Percentiles rank a stretch among this genome's conserved stretches.
phyloP scores from a whole-genome alignment of 2,113 vertebrate species.

The Nannospalax galili region DNA sequence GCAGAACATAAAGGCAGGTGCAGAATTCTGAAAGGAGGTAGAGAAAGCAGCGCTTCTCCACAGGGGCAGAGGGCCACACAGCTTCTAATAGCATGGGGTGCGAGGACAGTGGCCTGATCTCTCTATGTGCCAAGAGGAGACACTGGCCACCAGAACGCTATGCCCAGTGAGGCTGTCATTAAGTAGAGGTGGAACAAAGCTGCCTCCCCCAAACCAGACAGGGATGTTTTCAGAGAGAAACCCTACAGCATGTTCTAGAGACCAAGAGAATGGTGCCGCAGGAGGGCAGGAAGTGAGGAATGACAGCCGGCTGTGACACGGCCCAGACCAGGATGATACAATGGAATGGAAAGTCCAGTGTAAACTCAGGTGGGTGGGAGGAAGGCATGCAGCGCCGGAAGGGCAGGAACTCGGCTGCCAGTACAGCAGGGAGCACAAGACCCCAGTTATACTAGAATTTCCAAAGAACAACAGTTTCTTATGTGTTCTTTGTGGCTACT shows the following conservation, averaged over 20 bases:
- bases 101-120: rapidly evolving
- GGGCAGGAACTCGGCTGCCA: background rate
- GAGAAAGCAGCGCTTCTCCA: background rate
- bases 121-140: background rate
- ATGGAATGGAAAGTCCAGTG: too few relatives aligned
- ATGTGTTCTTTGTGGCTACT: too few relatives aligned
- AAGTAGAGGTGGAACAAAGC: background rate
- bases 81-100: background rate
- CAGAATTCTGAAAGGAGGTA: too few relatives aligned
- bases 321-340: too few relatives aligned
- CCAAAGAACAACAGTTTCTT: background rate
- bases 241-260: rapidly evolving
- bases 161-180: background rate
- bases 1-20: too few relatives aligned
- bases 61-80: background rate
- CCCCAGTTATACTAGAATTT: too few relatives aligned
- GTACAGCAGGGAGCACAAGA: background rate
- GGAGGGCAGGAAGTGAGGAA: background rate
- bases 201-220: background rate
- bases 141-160: background rate
- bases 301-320: background rate
- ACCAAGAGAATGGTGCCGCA: background rate
- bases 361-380: too few relatives aligned
- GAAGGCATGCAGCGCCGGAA: background rate
- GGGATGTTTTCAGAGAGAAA: background rate